These are phyloP conservation scores for Urophycis tenuis DNA, from an alignment of 2,797 vertebrate genomes.

Conservation along the genomic window DNA sequence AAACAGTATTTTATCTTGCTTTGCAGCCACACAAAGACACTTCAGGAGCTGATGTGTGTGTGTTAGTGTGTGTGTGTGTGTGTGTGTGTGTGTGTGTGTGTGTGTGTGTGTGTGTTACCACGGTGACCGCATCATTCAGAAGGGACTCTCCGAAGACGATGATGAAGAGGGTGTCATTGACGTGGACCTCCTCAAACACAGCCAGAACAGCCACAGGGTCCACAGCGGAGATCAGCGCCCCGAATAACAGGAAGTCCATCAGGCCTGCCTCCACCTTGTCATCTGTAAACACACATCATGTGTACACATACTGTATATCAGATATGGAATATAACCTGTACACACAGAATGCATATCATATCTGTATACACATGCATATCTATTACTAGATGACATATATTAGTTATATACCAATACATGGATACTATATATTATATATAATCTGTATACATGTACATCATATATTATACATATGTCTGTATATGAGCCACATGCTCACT, in stretches of 20 bases:
- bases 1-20: too few relatives aligned
- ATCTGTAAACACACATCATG: conserved; percentile 53
- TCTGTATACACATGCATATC: background rate
- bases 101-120: conserved; percentile 69
- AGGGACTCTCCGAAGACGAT: conserved; percentile 95
- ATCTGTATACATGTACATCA: background rate
- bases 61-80: too few relatives aligned
- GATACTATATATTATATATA: too few relatives aligned
- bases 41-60: too few relatives aligned
- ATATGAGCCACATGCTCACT: too few relatives aligned
- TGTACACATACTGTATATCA: background rate
- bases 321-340: background rate
- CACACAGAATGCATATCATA: background rate
- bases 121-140: conserved; percentile 90
- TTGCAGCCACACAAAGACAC: background rate
- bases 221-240: conserved; percentile 89
- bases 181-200: conserved; percentile 91
- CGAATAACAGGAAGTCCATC: conserved; percentile 93
- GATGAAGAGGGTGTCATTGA: conserved; percentile 93
- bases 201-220: conserved; percentile 91
- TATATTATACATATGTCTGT: background rate
- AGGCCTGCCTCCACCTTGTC: conserved; percentile 81
- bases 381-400: too few relatives aligned
- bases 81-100: too few relatives aligned
- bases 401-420: too few relatives aligned